Conservation (phyloP, 2,113 vertebrate species). For the Saguinus imperator region DNA sequence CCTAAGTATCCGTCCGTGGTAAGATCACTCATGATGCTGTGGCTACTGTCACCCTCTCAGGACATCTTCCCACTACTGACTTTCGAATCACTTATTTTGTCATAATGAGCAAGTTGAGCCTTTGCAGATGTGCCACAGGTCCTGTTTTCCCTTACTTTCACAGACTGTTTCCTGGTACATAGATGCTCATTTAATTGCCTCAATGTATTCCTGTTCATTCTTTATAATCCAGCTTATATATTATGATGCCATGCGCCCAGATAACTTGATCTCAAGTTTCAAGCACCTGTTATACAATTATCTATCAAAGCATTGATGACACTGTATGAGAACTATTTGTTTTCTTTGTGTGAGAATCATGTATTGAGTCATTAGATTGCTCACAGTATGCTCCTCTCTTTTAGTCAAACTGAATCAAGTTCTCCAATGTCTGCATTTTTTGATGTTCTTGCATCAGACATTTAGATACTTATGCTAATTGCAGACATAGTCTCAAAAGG, state of each 20-base stretch:
- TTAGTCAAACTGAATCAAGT: not conserved
- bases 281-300: not conserved
- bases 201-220: not conserved
- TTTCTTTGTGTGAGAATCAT: not conserved
- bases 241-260: not conserved
- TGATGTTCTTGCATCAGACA: not conserved
- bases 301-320: not conserved
- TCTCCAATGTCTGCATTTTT: not conserved
- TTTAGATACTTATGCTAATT: not conserved
- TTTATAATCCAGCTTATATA: not conserved
- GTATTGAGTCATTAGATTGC: not conserved
- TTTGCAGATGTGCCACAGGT: not conserved
- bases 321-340: not conserved
- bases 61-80: not conserved
- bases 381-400: not conserved
- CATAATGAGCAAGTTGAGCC: not conserved
- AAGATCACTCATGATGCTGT: not conserved
- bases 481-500: not conserved
- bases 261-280: not conserved
- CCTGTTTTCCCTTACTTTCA: not conserved
- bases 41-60: not conserved
- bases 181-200: not conserved
- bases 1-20: not conserved
- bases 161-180: not conserved
- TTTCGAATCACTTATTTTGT: not conserved